Evolutionary conservation across 2,888 invertebrate genomes (phyloP), one percentile per base, ranked within the genome.

Genomic region (Rotaria sp.): DNA sequence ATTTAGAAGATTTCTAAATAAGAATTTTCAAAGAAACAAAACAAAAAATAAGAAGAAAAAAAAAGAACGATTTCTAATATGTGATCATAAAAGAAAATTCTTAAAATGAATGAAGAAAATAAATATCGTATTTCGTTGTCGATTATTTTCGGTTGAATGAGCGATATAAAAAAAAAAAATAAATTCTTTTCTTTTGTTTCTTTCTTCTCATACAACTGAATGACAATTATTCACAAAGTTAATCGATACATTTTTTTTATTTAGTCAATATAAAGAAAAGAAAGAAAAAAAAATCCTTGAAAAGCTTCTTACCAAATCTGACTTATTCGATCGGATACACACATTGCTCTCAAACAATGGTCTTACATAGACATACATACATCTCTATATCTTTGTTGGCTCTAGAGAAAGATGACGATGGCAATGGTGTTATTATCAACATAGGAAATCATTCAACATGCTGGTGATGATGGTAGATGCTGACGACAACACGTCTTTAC

Each of bases 181-280:
- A 67, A 67, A 67, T 67, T 67, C 67, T 67, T 15, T 30, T 50
- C 50, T 50, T 50, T 50, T 50, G 50, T 13, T 67, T 67, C 67
- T 67, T 67, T 67, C 67, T 67, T 67, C 67, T 67, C 67, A 67
- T 18, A 30, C 67, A 67, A 67, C 30, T 67, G 67, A 67, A 67
- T 67, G 67, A 67, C 67, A 67, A 67, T 67, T 67, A 30, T 67
- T 67, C 67, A 67, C 67, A 67, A 67, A 67, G 67, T 67, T 67
- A 67, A 67, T 67, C 67, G 67, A 67, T 67, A 67, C 67, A 67
- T 67, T 67, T 59, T 67, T 67, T 67, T 67, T 67, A 67, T 67
- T 67, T 67, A 67, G 67, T 67, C 67, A 67, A 67, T 67, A 67
- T 35, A n/a, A 30, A 67, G 30, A 30, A 67, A 35, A 67, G 30